phyloP scores from a whole-genome alignment of 2,797 vertebrate species.

The Gobionotothen gibberifrons region DNA sequence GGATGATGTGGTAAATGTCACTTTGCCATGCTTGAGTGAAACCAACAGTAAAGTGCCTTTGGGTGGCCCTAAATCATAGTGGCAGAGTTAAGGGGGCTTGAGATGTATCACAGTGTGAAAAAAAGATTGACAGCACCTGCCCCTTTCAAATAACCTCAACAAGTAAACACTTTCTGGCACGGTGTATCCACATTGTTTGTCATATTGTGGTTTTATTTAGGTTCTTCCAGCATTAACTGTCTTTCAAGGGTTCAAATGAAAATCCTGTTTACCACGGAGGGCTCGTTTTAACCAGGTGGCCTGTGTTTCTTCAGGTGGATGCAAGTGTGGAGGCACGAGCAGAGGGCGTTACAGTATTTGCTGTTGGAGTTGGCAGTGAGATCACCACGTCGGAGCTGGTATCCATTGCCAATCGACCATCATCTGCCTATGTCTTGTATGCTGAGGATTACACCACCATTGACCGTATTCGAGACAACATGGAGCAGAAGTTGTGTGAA shows the following conservation, averaged over 20 bases:
- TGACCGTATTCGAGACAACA: constrained; percentile 82
- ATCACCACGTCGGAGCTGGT: constrained; percentile 85
- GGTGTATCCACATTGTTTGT: background rate
- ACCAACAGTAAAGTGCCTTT: background rate
- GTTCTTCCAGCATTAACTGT: background rate
- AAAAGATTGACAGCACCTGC: background rate
- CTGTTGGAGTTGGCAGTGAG: constrained; percentile 87
- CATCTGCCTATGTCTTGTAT: constrained; percentile 83
- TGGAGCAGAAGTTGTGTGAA: constrained; percentile 89
- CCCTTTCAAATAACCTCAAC: background rate
- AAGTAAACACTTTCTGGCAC: background rate
- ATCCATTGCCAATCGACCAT: constrained; percentile 84
- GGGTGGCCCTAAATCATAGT: background rate
- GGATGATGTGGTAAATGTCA: constrained; percentile 81
- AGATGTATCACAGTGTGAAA: background rate
- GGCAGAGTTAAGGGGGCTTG: background rate
- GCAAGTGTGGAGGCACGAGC: constrained; percentile 80
- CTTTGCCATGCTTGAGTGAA: background rate
- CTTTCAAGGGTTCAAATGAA: background rate
- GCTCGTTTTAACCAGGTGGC: background rate
- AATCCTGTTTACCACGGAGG: background rate
- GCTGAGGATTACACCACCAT: constrained; percentile 87
- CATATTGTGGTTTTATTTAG: background rate
- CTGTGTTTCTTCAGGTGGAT: constrained; percentile 65
- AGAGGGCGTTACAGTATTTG: constrained; percentile 83